Base-by-base conservation (phyloP, 2,797 vertebrate species). In the Kryptopterus vitreolus region DNA sequence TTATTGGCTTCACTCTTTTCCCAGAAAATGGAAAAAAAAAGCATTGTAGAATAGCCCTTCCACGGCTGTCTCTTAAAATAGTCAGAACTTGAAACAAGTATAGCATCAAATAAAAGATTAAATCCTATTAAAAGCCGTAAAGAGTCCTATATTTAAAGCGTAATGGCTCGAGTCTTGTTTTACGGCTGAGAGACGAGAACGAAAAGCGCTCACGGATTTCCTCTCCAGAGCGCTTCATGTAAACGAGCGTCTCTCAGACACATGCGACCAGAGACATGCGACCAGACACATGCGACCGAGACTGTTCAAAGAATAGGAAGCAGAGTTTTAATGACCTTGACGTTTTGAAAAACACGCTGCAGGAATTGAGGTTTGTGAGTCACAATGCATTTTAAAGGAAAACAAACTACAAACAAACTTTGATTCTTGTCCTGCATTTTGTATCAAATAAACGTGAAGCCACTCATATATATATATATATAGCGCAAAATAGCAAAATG, bases 111-210 rank as follows among this genome's bases (percentile, higher is more conserved):
- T 92, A 89, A 91, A 92, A 88, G 8, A 81, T 63, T 68, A 70
- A 81, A 86, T 82, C 20, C 50, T 81, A 82, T 86, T 91, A 89
- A 93, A 84, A 10, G 26, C 73, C 79, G 63, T 83, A 87, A 61
- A 66, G 81, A 88, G 91, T 91, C 90, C 88, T 89, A 85, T 86
- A 77, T 86, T 92, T 86, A 91, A 92, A 90, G 78, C 83, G 81
- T 86, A 86, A 87, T 78, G 77, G 66, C 59, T 65, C 3, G 78
- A 57, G 52, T 86, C 86, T 85, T 86, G 66, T 83, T 85, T 83
- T 84, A 86, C 87, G 75, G 83, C 76, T 48, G 76, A 84, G 58
- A 83, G 62, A 26, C n/a, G 79, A 71, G 7, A 20, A 26, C 68
- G 55, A 62, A 78, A 69, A 85, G 58, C 66, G 59, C 76, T 46